A percentile compares a stretch with the other conserved stretches of the same genome.
phyloP scores from a whole-genome alignment of 2,888 invertebrate species.

The Drosophila flavopinicola region DNA sequence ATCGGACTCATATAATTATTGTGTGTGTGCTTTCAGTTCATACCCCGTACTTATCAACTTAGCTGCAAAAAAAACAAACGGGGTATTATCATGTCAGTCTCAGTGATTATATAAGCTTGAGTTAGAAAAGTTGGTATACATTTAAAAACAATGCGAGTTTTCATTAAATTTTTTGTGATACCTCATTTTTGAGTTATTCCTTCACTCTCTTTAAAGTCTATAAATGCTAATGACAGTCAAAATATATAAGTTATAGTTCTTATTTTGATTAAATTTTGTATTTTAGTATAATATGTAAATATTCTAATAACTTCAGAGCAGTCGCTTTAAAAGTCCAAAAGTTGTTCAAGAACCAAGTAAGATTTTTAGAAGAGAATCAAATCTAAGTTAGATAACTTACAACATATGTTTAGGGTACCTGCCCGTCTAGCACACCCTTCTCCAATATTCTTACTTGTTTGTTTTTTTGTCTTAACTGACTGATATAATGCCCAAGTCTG shows the following conservation, averaged over 20 bases:
- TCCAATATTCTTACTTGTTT: slow-evolving; percentile 26
- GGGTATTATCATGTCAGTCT: neutral
- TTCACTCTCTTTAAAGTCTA: too few species aligned
- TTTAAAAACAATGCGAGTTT: too few species aligned
- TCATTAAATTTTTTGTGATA: too few species aligned
- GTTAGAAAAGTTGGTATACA: neutral
- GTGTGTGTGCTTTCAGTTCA: slow-evolving; percentile 29
- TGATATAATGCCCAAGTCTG: slow-evolving; percentile 42
- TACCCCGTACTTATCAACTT: slow-evolving; percentile 31
- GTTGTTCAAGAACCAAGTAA: too few species aligned
- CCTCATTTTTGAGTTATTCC: too few species aligned
- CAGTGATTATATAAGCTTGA: neutral
- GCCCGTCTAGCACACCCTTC: neutral
- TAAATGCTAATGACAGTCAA: too few species aligned
- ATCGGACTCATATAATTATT: slow-evolving; percentile 62
- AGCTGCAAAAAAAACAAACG: neutral
- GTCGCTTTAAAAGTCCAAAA: too few species aligned
- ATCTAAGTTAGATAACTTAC: neutral
- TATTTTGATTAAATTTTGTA: too few species aligned
- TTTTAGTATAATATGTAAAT: too few species aligned
- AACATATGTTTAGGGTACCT: slow-evolving; percentile 8
- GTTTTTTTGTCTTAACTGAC: slow-evolving; percentile 35
- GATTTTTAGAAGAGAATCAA: too few species aligned
- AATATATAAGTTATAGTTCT: too few species aligned
- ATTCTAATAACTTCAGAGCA: too few species aligned